Percentiles rank a stretch among this genome's conserved stretches.
These are phyloP conservation scores for Lates calcarifer DNA, from an alignment of 2,113 vertebrate genomes.

Conservation along the genomic window DNA sequence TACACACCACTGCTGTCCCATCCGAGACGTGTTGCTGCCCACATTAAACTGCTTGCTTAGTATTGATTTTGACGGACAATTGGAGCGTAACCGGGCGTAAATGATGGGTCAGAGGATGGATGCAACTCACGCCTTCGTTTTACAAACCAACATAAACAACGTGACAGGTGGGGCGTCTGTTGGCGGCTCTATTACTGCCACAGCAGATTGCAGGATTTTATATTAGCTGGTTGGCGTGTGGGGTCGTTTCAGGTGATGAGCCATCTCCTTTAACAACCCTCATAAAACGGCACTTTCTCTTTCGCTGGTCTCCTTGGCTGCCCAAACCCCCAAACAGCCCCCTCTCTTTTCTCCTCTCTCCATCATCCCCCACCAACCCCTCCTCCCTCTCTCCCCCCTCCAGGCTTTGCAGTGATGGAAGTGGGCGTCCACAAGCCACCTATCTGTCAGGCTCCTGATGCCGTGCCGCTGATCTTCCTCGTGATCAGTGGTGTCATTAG, in stretches of 20 bases:
- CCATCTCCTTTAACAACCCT: slow-evolving; percentile 76
- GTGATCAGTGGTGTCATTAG: slow-evolving; percentile 46
- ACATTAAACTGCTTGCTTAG: slow-evolving; percentile 46
- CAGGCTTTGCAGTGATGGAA: slow-evolving; percentile 31
- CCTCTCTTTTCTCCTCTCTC: slow-evolving; percentile 29
- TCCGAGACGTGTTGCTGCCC: slow-evolving; percentile 17
- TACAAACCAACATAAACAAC: slow-evolving; percentile 75
- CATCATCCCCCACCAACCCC: slow-evolving; percentile 25
- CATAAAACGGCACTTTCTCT: slow-evolving; percentile 69
- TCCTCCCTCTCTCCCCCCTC: not conserved
- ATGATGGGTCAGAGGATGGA: slow-evolving; percentile 70
- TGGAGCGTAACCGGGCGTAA: slow-evolving; percentile 65
- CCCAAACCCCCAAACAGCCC: slow-evolving; percentile 25
- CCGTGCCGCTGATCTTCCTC: slow-evolving; percentile 35
- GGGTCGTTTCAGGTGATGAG: slow-evolving; percentile 78
- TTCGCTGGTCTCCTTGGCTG: slow-evolving; percentile 44
- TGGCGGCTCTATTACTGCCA: slow-evolving; percentile 52
- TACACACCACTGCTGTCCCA: not conserved
- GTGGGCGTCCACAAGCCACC: slow-evolving; percentile 40
- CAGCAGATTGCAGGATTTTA: slow-evolving; percentile 71
- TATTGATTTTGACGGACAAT: slow-evolving; percentile 75
- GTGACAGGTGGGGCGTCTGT: slow-evolving; percentile 66
- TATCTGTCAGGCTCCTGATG: slow-evolving; percentile 38
- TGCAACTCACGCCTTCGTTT: slow-evolving; percentile 70
- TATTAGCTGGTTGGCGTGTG: slow-evolving; percentile 59